Conservation (phyloP, 2,797 vertebrate species). For the Enteromius mattozi region DNA sequence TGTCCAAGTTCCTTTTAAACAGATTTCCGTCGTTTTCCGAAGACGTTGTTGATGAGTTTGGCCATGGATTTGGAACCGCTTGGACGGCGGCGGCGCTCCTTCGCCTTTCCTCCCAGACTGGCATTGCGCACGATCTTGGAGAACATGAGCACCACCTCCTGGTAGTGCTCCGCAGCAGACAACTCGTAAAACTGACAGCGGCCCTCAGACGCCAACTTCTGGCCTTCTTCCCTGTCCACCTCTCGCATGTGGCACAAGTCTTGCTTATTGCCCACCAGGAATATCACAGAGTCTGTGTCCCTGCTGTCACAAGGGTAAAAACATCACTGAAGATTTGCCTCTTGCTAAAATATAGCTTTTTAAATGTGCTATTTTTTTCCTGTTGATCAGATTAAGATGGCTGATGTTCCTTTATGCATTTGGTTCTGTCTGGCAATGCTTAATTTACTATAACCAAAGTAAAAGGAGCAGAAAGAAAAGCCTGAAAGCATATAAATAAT, state of each 20-base stretch:
- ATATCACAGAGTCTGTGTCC: constrained; percentile 74
- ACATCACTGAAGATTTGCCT: background rate
- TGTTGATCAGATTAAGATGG: constrained; percentile 18
- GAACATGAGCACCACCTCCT: constrained; percentile 86
- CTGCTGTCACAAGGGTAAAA: constrained; percentile 69
- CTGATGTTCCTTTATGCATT: constrained; percentile 38
- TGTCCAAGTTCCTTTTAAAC: constrained; percentile 71
- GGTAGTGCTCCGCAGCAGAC: constrained; percentile 86
- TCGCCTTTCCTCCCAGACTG: constrained; percentile 74
- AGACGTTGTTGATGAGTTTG: constrained; percentile 88
- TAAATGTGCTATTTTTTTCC: background rate
- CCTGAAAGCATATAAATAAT: background rate
- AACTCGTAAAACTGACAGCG: constrained; percentile 87
- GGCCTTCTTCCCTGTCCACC: constrained; percentile 84
- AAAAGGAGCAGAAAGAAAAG: constrained; percentile 18
- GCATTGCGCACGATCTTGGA: constrained; percentile 79
- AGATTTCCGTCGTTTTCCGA: constrained; percentile 89
- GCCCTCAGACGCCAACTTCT: constrained; percentile 79
- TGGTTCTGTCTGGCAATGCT: background rate
- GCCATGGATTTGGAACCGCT: constrained; percentile 89
- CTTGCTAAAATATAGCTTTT: background rate
- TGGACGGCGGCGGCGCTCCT: constrained; percentile 83
- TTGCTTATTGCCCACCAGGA: constrained; percentile 90
- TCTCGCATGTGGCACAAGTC: constrained; percentile 88
- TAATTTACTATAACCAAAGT: constrained; percentile 30